Evolutionary conservation across 2,113 vertebrate genomes (phyloP).

Genomic region (Rhagologus leucostigma): DNA sequence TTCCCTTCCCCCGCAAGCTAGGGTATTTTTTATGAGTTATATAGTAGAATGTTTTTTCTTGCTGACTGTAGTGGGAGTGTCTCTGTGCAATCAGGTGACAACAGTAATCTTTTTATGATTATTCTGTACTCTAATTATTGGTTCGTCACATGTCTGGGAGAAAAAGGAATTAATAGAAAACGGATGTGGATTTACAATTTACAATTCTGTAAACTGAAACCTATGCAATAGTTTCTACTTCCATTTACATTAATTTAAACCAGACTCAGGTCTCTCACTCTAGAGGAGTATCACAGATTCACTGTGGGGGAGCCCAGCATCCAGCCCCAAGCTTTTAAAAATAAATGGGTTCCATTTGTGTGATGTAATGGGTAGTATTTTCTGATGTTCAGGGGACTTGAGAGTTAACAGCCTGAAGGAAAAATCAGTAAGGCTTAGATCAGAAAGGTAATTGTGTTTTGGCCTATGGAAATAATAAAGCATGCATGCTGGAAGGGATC

Average conservation of each 20-base stretch:
- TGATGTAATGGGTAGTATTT: background rate
- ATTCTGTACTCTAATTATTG: background rate
- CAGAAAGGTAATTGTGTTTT: conserved; percentile 13
- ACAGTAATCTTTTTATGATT: background rate
- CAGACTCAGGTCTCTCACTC: background rate
- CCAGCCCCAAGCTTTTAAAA: background rate
- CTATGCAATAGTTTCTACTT: background rate
- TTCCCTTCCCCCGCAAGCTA: background rate
- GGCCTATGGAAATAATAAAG: conserved; percentile 1
- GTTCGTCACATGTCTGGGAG: background rate
- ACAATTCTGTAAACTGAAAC: background rate
- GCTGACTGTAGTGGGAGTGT: background rate
- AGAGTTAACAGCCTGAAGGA: conserved; percentile 6
- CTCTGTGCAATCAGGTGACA: background rate
- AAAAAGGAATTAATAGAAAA: background rate
- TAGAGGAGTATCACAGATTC: background rate
- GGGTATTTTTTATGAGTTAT: background rate
- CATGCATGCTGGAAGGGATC: conserved; percentile 13
- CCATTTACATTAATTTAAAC: background rate
- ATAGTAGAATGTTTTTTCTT: background rate
- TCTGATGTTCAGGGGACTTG: background rate
- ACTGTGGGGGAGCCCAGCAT: background rate
- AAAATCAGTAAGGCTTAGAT: background rate
- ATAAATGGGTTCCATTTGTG: background rate
- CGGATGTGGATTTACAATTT: background rate